Base-by-base conservation (phyloP, 2,113 vertebrate species). In the Bubalus kerabau region DNA sequence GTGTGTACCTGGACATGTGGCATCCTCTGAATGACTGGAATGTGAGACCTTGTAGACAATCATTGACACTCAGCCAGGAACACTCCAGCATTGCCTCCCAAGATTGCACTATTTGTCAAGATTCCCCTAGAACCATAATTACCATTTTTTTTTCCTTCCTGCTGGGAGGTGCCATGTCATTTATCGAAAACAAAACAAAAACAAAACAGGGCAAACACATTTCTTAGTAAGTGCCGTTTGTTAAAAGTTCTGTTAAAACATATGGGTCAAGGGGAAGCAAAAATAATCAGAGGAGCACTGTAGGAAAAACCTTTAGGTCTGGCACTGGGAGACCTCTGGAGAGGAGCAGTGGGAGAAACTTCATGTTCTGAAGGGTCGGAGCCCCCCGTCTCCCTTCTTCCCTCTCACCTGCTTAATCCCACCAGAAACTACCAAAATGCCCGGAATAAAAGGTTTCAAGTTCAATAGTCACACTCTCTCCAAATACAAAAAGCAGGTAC, bases 401-500 rank as follows among this genome's bases (percentile, higher is more conserved):
- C 97, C 96, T 87, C 95, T 94, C 30, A 40, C 94, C 92, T 85
- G 0, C 62, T 94, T 56, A 56, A 93, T 16, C 96, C 96, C 97
- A 95, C 82, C 94, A 98, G 97, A 97, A 96, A 98, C 97, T 94
- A 98, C 98, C 78, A 97, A 94, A 94, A 97, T 95, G 23, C 96
- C 97, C 0, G 7, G 97, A 97, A 97, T 94, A 97, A 98, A 98
- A 97, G 81, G 87, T 95, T 98, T 98, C 98, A 98, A 99, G 97
- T 98, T 98, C 98, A 98, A 98, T 98, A 98, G 97, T 98, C 98
- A 98, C 98, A 98, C 98, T 98, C 98, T 99, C 99, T 98, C 98
- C 98, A 99, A 99, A 99, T 99, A 99, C 98, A 99, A 99, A 99
- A 99, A 98, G 98, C 96, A 96, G 98, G 98, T 98, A 98, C 97